phyloP scores from a whole-genome alignment of 2,113 vertebrate genomes.

The Rana temporaria region DNA sequence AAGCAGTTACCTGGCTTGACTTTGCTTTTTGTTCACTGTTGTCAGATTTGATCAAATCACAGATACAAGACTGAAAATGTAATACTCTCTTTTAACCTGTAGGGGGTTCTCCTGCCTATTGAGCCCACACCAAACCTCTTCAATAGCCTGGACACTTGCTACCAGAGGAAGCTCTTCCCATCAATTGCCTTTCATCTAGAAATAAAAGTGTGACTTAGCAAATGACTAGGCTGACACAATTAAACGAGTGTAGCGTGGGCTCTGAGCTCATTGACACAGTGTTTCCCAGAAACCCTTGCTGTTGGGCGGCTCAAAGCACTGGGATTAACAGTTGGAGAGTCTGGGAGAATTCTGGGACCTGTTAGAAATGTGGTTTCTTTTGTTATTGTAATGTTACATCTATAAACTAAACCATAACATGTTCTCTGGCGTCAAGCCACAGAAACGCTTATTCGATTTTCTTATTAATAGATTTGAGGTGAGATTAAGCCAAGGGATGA shows the following conservation, averaged over 20 bases:
- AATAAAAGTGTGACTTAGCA: no score
- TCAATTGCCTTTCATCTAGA: neutral
- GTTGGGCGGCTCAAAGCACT: neutral
- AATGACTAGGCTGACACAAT: neutral
- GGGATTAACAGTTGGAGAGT: neutral
- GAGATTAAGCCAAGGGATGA: conserved; percentile 19
- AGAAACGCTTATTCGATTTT: neutral
- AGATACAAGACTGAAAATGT: neutral
- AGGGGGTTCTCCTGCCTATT: neutral
- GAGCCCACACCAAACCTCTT: no score
- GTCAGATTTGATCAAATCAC: no score
- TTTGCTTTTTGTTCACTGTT: no score
- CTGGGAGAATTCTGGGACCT: neutral
- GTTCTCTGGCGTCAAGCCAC: neutral
- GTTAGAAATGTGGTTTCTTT: neutral
- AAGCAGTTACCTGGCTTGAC: no score
- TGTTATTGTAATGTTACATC: neutral
- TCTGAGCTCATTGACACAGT: neutral
- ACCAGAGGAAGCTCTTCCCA: no score
- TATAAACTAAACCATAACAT: conserved; percentile 8
- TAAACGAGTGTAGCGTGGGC: neutral
- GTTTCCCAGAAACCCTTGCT: neutral
- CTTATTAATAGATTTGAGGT: conserved; percentile 7
- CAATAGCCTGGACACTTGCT: no score
- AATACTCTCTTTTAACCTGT: neutral